Percentiles rank a stretch among this genome's conserved stretches.
Conservation (phyloP, 1,140 invertebrate species). For the Drosophila truncata region DNA sequence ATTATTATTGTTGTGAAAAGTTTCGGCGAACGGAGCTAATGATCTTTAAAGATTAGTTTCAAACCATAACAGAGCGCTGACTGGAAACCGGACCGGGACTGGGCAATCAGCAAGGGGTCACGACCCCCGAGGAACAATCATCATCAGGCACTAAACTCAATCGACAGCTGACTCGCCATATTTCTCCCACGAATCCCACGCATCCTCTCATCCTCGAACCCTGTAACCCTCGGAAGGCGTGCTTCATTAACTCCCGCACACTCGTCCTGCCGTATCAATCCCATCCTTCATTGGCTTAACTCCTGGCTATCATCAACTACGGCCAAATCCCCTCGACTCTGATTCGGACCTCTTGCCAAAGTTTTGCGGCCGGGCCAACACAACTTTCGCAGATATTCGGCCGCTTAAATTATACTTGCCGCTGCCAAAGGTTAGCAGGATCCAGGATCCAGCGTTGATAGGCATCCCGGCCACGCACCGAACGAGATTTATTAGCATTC, state of each 20-base stretch:
- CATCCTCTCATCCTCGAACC: slow-evolving; percentile 22
- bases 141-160: slow-evolving; percentile 56
- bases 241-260: slow-evolving; percentile 68
- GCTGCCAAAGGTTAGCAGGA: slow-evolving; percentile 55
- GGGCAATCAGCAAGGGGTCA: slow-evolving; percentile 60
- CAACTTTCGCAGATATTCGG: slow-evolving; percentile 41
- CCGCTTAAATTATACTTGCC: slow-evolving; percentile 65
- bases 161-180: slow-evolving; percentile 58
- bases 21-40: slow-evolving; percentile 31
- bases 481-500: slow-evolving; percentile 84
- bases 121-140: slow-evolving; percentile 51
- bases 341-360: slow-evolving; percentile 22
- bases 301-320: slow-evolving; percentile 47
- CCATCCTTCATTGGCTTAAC: slow-evolving; percentile 62
- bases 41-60: slow-evolving; percentile 53
- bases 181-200: slow-evolving; percentile 35
- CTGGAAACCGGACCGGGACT: slow-evolving; percentile 23
- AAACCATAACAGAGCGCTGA: slow-evolving; percentile 31
- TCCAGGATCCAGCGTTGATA: slow-evolving; percentile 54
- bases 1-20: slow-evolving; percentile 57
- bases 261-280: slow-evolving; percentile 40
- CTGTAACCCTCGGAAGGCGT: slow-evolving; percentile 31
- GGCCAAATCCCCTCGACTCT: slow-evolving; percentile 34
- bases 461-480: slow-evolving; percentile 37
- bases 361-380: slow-evolving; percentile 19